Evolutionary conservation across 2,113 vertebrate species (phyloP).

Genomic region (Myiagra hebetior): DNA sequence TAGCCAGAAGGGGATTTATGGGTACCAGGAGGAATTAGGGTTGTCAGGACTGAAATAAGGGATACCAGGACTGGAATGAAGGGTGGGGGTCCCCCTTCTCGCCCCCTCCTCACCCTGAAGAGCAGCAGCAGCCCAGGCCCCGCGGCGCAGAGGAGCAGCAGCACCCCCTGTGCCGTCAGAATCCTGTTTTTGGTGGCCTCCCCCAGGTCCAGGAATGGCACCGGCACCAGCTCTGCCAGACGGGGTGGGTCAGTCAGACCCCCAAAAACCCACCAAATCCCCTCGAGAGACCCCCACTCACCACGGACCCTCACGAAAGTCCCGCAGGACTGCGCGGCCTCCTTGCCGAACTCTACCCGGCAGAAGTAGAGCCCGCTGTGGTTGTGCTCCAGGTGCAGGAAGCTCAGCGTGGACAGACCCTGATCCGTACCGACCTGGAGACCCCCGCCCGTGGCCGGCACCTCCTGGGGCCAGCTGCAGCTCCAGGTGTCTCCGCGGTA

Average conservation of each 20-base stretch:
- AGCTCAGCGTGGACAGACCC: neutral
- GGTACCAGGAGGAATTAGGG: neutral
- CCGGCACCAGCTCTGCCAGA: neutral
- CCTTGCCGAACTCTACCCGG: fast-evolving
- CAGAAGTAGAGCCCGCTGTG: neutral
- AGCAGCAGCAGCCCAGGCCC: neutral
- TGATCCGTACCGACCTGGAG: fast-evolving
- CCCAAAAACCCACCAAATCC: fast-evolving
- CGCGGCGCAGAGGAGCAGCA: neutral
- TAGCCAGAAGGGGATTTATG: neutral
- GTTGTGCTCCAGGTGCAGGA: neutral
- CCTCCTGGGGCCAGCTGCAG: neutral
- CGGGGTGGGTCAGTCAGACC: fast-evolving
- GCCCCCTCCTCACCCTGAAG: neutral
- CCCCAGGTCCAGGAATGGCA: neutral
- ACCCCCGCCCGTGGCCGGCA: fast-evolving
- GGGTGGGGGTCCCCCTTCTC: neutral
- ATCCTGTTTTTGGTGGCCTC: neutral
- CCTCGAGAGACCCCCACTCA: neutral
- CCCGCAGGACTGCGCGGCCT: neutral
- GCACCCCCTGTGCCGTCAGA: neutral
- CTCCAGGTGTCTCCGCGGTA: fast-evolving
- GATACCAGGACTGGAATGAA: neutral
- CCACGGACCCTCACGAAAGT: neutral
- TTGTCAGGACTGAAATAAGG: neutral